Base-by-base conservation (phyloP, 2,888 invertebrate species). In the Phortica okadai region DNA sequence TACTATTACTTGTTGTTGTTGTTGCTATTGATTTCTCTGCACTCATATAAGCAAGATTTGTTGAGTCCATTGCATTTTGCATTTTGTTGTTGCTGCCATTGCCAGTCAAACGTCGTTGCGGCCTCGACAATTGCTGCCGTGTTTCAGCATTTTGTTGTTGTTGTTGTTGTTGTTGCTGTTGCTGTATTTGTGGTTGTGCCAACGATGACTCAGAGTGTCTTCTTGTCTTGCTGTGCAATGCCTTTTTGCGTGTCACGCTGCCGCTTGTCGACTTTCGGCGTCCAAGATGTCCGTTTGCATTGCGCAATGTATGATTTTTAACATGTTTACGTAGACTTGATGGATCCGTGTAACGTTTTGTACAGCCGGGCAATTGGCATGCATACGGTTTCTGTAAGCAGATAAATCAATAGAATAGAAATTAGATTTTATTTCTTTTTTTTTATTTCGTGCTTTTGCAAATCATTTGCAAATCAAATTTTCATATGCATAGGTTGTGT, bases 301-400 rank as follows among this genome's bases (percentile, higher is more conserved):
- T 89, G 77, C 90, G 89, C 73, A 89, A 79, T 33, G 92, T 90
- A 85, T 97, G 97, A 82, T 96, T 97, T 89, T 98, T 97, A 33
- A 97, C 96, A 92, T 98, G 98, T 89, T 98, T 98, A 54, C 98
- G 93, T 0, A 98, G 93, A 73, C 97, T 97, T 74, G 97, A 97
- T 0, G 98, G 98, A 90, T 98, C 98, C 0, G 98, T 98, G 92
- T 98, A 98, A 56, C 97, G 94, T 91, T 98, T 98, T 6, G 94
- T 94, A 89, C 98, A 98, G 1, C 97, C 97, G 0, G 93, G 92
- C 21, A 97, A 95, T 85, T 97, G 97, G 84, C 98, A 98, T 0
- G 96, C 97, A 91, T 98, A 98, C 0, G 98, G 98, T 92, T 97
- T 97, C 96, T 98, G 92, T 50, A 92, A 92, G 77, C 64, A 70